A percentile compares a stretch with the other conserved stretches of the same genome.
Conservation (phyloP, 64 coral and sea anemone genomes). For the Pocillopora damicornis region DNA sequence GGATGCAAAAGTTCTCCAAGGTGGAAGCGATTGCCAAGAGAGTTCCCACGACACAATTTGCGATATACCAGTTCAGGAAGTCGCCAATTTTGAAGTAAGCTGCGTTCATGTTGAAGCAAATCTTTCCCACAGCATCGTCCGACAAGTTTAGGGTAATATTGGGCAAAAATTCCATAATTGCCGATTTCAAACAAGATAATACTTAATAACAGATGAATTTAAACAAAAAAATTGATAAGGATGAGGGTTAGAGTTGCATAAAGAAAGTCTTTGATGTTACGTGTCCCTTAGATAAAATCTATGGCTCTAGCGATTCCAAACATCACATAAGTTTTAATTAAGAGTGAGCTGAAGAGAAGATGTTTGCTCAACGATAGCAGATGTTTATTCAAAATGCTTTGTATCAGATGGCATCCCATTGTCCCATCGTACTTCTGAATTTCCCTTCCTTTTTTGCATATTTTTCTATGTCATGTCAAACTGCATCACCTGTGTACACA, state of each 20-base stretch:
- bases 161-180: background rate
- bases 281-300: too few relatives aligned
- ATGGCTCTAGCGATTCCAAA: too few relatives aligned
- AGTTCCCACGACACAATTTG: background rate
- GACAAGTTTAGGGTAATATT: background rate
- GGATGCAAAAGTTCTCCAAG: background rate
- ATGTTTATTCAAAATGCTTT: too few relatives aligned
- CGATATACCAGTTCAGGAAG: slow-evolving; percentile 1
- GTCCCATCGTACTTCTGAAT: too few relatives aligned
- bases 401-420: too few relatives aligned
- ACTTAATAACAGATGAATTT: background rate
- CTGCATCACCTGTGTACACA: too few relatives aligned
- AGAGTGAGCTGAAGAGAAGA: background rate
- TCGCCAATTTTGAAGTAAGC: background rate
- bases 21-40: background rate
- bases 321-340: background rate
- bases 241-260: too few relatives aligned
- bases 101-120: background rate
- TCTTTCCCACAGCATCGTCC: background rate
- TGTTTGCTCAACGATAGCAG: too few relatives aligned
- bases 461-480: too few relatives aligned
- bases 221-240: background rate
- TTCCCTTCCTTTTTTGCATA: too few relatives aligned
- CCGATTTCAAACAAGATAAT: background rate
- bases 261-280: too few relatives aligned